These are phyloP conservation scores for Chrysolina haemoptera DNA, from an alignment of 2,888 invertebrate genomes.

Conservation along the genomic window DNA sequence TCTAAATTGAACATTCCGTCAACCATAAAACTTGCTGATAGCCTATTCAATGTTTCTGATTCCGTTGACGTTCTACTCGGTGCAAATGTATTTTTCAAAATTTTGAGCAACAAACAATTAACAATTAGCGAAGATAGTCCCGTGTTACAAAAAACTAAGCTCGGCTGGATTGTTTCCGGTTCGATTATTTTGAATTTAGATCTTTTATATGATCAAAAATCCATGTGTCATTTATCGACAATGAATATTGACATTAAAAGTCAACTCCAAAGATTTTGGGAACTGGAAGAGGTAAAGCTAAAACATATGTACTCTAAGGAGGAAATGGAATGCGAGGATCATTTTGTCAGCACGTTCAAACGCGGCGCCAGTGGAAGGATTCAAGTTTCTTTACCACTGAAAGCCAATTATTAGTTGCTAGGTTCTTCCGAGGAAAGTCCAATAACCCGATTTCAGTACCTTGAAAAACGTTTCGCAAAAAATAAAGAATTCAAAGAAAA, in stretches of 20 bases:
- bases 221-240: neutral
- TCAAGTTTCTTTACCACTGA: neutral
- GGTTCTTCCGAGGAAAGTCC: neutral
- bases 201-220: too few relatives aligned
- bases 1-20: slow-evolving; percentile 5
- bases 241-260: neutral
- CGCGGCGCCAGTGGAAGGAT: neutral
- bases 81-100: slow-evolving; percentile 28
- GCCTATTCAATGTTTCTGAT: slow-evolving; percentile 20
- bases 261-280: neutral
- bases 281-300: neutral
- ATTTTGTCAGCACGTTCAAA: neutral
- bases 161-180: slow-evolving; percentile 1
- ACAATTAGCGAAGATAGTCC: neutral
- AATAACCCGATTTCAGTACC: neutral
- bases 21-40: slow-evolving; percentile 23
- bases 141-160: too few relatives aligned
- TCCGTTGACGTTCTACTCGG: slow-evolving; percentile 36
- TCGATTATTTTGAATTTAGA: neutral
- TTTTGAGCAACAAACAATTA: slow-evolving; percentile 21
- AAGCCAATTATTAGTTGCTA: neutral
- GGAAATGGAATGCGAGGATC: slow-evolving; percentile 23
- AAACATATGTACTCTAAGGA: slow-evolving; percentile 20
- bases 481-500: slow-evolving; percentile 15
- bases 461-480: slow-evolving; percentile 25